A percentile compares a stretch with the other conserved stretches of the same genome.
Conservation (phyloP, 37 sponge, comb jelly and placozoan species). For the Dysidea cf. avara region DNA sequence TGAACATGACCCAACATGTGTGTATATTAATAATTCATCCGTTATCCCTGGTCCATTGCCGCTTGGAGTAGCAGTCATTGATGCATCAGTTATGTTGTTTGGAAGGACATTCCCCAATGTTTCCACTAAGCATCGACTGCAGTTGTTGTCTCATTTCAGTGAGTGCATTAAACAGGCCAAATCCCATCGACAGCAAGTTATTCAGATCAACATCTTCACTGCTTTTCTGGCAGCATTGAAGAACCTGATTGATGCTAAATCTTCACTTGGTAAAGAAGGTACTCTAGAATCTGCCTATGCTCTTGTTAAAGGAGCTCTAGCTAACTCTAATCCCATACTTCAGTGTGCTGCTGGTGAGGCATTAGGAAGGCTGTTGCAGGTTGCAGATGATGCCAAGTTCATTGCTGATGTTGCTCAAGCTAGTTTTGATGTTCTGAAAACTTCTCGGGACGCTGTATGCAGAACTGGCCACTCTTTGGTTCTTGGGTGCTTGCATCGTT, state of each 20-base stretch:
- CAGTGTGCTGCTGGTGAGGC: constrained; percentile 94
- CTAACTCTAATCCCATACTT: constrained; percentile 81
- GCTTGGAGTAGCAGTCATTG: constrained; percentile 92
- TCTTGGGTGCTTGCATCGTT: constrained; percentile 92
- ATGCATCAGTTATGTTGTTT: constrained; percentile 87
- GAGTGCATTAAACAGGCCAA: constrained; percentile 82
- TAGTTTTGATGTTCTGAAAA: constrained; percentile 73
- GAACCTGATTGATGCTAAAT: constrained; percentile 17
- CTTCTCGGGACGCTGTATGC: constrained; percentile 57
- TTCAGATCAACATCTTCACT: constrained; percentile 95
- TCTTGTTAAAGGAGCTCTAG: constrained; percentile 62
- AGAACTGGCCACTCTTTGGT: constrained; percentile 90
- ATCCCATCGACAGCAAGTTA: constrained; percentile 69
- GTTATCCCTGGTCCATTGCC: constrained; percentile 83
- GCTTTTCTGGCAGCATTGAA: constrained; percentile 91
- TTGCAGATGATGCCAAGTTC: constrained; percentile 70
- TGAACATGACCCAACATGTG: constrained; percentile 89
- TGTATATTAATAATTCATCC: constrained; percentile 31
- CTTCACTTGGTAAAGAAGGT: constrained; percentile 15
- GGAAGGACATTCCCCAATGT: constrained; percentile 93
- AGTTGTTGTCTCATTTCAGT: constrained; percentile 91
- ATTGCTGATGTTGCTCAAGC: constrained; percentile 83
- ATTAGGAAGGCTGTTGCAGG: constrained; percentile 86
- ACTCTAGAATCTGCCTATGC: background rate
- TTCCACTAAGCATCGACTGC: constrained; percentile 81